Base-by-base conservation (phyloP, 2,888 invertebrate genomes). In the Watsonalla binaria region DNA sequence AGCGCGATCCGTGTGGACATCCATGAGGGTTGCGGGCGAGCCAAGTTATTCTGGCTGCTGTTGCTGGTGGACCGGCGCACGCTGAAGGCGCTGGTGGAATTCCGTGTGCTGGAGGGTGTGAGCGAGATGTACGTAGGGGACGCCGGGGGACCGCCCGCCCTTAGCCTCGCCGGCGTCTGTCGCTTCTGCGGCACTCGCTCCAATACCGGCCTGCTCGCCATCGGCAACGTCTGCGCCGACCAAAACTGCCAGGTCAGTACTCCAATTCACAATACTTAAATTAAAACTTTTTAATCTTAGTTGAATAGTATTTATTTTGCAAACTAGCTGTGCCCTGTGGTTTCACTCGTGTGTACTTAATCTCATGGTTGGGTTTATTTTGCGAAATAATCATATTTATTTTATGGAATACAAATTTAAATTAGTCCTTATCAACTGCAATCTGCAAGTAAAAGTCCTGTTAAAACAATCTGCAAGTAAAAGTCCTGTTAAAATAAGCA, bases 21-120 rank as follows among this genome's bases (percentile, higher is more conserved):
- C n/a, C 99, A 99, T 83, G 99, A 98, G 84, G 95, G 96, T 0
- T 99, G 99, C 79, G 99, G 99, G 0, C 93, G 99, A 45, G 98
- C 97, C 0, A 98, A 99, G 83, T 90, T 99, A 6, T 98, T 98
- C 83, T 99, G 99, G 98, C 92, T 99, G 6, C 90, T 98, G 71
- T 95, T 98, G 0, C 87, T 99, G 24, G 98, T 99, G 0, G 99
- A 99, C 79, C 96, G 98, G 0, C 94, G 96, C 65, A 98, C 98
- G 0, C 88, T 99, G 13, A 99, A 99, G 81, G 96, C 95, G 0
- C 85, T 97, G 69, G 95, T 96, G 0, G 99, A 99, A 82, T 98
- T 98, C 81, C 93, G 98, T 35, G 96, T 94, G 8, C 86, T 93
- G 53, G 92, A 93, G 33, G 66, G 57, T 54, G 79, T 71, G 2